phyloP scores from a whole-genome alignment of 2,113 vertebrate species.

The Lepus europaeus region DNA sequence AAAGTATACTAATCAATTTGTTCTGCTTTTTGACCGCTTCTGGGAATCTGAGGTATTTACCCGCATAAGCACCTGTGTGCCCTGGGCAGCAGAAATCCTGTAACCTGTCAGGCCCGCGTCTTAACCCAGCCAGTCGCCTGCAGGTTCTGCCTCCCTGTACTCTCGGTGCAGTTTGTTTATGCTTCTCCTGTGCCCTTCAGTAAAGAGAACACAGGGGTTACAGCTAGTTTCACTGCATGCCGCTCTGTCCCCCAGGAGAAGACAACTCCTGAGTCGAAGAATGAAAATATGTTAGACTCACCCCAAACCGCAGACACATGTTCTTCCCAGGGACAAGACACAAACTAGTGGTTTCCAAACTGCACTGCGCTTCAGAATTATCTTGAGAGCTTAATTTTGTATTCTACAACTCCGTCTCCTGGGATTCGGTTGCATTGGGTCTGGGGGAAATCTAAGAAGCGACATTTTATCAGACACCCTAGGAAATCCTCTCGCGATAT shows the following conservation, averaged over 20 bases:
- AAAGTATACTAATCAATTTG: not conserved
- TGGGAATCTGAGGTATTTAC: not conserved
- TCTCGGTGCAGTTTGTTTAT: not conserved
- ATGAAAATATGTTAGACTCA: not conserved
- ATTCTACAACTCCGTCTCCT: not conserved
- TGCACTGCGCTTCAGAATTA: not conserved
- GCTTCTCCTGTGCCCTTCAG: slow-evolving; percentile 14
- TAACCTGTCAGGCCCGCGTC: fast-evolving
- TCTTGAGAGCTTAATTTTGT: slow-evolving; percentile 8
- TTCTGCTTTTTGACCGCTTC: slow-evolving; percentile 17
- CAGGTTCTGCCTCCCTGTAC: not conserved
- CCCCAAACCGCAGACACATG: not conserved
- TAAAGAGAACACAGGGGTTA: not conserved
- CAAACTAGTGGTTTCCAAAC: slow-evolving; percentile 1
- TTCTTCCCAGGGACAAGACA: slow-evolving; percentile 8
- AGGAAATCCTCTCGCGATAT: not conserved
- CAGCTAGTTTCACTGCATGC: not conserved
- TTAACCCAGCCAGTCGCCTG: not conserved
- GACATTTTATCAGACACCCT: slow-evolving; percentile 1
- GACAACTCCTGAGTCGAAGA: not conserved
- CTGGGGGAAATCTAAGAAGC: slow-evolving; percentile 25
- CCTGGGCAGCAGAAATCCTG: not conserved
- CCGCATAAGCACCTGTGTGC: not conserved
- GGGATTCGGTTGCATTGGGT: not conserved
- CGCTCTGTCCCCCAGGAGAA: not conserved